These are phyloP conservation scores for Tiliqua scincoides DNA, from an alignment of 2,113 vertebrate genomes.

Conservation along the genomic window DNA sequence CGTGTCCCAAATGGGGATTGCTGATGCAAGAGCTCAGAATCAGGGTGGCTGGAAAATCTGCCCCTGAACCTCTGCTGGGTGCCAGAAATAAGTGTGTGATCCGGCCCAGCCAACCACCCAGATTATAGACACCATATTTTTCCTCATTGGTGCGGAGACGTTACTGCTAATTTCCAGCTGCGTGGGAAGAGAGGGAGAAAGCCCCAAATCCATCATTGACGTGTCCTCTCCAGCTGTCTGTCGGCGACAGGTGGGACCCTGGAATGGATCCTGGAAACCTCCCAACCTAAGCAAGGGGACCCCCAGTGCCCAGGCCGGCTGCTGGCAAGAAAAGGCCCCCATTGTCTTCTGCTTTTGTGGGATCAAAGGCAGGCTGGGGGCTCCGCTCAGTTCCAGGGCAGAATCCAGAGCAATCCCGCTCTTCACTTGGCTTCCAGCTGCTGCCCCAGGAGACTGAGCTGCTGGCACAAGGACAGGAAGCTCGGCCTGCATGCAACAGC, in stretches of 20 bases:
- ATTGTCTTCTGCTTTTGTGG: neutral
- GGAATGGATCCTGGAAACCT: neutral
- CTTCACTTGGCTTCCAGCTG: constrained; percentile 58
- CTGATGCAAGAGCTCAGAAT: neutral
- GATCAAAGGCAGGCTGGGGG: constrained; percentile 31
- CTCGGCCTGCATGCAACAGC: constrained; percentile 73
- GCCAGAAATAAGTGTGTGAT: too few species aligned
- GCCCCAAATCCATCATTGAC: neutral
- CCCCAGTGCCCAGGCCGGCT: neutral
- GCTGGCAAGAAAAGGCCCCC: neutral
- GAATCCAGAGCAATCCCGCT: neutral
- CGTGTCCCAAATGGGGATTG: too few species aligned
- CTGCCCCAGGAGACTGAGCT: constrained; percentile 27
- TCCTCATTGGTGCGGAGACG: neutral
- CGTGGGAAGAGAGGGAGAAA: neutral
- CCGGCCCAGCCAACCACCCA: too few species aligned
- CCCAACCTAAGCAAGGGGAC: neutral
- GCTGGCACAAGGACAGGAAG: constrained; percentile 63
- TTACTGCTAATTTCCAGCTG: neutral
- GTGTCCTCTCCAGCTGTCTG: neutral
- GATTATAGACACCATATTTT: neutral
- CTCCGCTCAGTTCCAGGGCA: constrained; percentile 21
- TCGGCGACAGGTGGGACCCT: neutral
- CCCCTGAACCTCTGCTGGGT: neutral
- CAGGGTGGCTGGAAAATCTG: too few species aligned